Evolutionary conservation across 2,113 vertebrate species (phyloP).

Genomic region (Pseudonaja textilis): DNA sequence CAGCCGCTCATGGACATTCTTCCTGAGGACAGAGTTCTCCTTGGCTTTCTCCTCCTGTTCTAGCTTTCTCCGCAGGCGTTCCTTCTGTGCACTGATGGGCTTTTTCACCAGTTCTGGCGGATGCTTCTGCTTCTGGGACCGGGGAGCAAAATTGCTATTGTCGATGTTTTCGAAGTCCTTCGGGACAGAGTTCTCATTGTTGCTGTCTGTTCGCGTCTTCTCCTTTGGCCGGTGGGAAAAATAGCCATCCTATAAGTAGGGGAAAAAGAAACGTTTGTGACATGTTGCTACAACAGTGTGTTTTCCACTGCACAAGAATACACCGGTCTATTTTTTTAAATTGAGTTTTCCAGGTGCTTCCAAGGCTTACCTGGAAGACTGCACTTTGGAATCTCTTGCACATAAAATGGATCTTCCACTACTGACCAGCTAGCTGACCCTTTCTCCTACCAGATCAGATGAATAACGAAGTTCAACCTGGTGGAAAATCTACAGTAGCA

Average conservation of each 20-base stretch:
- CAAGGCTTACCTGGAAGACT: background rate
- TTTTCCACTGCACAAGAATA: background rate
- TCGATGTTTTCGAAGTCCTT: slow-evolving; percentile 98
- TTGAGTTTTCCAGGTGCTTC: background rate
- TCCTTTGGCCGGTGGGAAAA: slow-evolving; percentile 95
- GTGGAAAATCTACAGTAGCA: background rate
- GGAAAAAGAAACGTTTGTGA: slow-evolving; percentile 37
- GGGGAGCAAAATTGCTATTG: slow-evolving; percentile 94
- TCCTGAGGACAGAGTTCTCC: slow-evolving; percentile 70
- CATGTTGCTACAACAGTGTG: background rate
- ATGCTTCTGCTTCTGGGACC: slow-evolving; percentile 85
- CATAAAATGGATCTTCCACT: background rate
- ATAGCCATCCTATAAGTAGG: slow-evolving; percentile 82
- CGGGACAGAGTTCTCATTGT: slow-evolving; percentile 98
- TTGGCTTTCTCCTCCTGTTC: slow-evolving; percentile 75
- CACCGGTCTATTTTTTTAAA: background rate
- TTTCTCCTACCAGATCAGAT: background rate
- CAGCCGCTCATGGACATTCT: slow-evolving; percentile 78
- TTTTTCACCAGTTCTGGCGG: slow-evolving; percentile 73
- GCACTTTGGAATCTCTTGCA: background rate
- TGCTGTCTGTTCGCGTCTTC: slow-evolving; percentile 90
- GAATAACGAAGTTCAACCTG: background rate
- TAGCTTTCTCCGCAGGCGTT: slow-evolving; percentile 78
- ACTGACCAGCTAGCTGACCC: background rate
- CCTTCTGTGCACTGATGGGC: slow-evolving; percentile 75